Evolutionary conservation across 2,888 invertebrate species (phyloP), one percentile per base, ranked within the genome.

Genomic region (Hirtodrosophila alboralis): DNA sequence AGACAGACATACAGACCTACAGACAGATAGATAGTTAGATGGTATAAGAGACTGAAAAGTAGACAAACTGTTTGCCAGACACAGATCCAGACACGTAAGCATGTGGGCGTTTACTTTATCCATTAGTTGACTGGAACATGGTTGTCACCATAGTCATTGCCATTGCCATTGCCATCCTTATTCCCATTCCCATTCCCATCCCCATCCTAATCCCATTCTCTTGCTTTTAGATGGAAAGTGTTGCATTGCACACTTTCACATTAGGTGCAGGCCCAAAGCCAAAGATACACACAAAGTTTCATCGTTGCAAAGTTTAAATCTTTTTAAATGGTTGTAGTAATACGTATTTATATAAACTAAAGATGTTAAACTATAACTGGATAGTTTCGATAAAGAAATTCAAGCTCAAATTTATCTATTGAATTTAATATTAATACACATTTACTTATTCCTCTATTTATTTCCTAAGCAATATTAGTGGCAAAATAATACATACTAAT

Each of bases 61-160:
- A 16, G 34, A n/a, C 16, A 27, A 40, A 40, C 40, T 21, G 23
- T 21, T 37, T 21, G n/a, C 38, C 13, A 23, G 23, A 23, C 23
- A 23, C 23, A 23, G 23, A 23, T 23, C 23, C 12, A 7, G 10
- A 16, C 37, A 53, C n/a, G 16, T 48, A 13, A 38, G 37, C 54
- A 31, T 26, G 16, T 40, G 33, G 61, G 40, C 44, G 30, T 40
- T 52, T 63, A 52, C 62, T 62, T 62, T 45, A 30, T 30, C 62
- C 63, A 62, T 62, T 52, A 62, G 62, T 62, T 40, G 52, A 14
- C 13, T 26, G 27, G 14, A 12, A 27, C 27, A 21, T n/a, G 37
- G 6, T 12, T 37, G 18, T 37, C 34, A 9, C 34, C 34, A 16
- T 34, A 4, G 5, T 16, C 34, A 16, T 7, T 18, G 18, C 4